Evolutionary conservation across 1,140 invertebrate species (phyloP), one percentile per base, ranked within the genome.

Genomic region (Matsumurasca onukii): DNA sequence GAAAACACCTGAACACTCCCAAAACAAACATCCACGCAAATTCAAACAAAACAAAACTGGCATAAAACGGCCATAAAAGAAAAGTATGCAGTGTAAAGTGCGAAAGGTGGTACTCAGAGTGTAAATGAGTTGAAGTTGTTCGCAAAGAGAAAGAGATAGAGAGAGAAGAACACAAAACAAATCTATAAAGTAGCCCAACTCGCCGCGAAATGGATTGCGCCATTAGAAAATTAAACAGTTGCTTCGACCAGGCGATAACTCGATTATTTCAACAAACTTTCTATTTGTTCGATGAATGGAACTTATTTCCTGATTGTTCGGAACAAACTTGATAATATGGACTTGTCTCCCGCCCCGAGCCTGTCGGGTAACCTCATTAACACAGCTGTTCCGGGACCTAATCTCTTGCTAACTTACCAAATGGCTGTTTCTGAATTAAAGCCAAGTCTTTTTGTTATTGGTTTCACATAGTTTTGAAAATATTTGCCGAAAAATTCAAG

Each of bases 151-250:
- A 27, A 27, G 55, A 39, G 34, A 17, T 5, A 17, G 55, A 9
- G 24, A 5, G 9, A 2, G 9, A 9, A 15, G 15, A 59, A 59
- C 55, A 59, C 55, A 59, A 59, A 59, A 59, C 55, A 59, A 59
- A 59, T 59, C 55, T 59, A 59, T 59, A 59, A 59, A 59, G 55
- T 59, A 59, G 55, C 55, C 55, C 55, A 59, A 25, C 49, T 51
- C 49, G 24, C 17, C 3, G 49, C 17, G 55, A 22, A 59, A 59
- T 59, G 55, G 55, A 59, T 59, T 59, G 55, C 55, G 25, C 55
- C 55, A 59, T 59, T 59, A 59, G 55, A 59, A 59, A 59, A 59
- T 59, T 59, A 59, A 59, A 59, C 55, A 59, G 24, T 59, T 59
- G 55, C 55, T 59, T 9, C 5, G 34, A 5, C 17, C 5, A 9